These are phyloP conservation scores for fruit fly (Drosophila melanogaster) DNA, from an alignment of 1,140 invertebrate species.

Conservation along the genomic window Release_6_plus_ISO1_MT NT_037436.4:6303001-6303500, in stretches of 20 bases:
- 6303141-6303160: slow-evolving; percentile 73
- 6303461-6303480: slow-evolving; percentile 31
- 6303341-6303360: slow-evolving; percentile 42
- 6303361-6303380: slow-evolving; percentile 60
- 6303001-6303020: slow-evolving; percentile 12
- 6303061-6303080: slow-evolving; percentile 4
- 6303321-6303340: background rate
- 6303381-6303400: slow-evolving; percentile 56
- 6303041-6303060: background rate
- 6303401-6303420: slow-evolving; percentile 53
- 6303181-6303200: slow-evolving; percentile 75
- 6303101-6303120: slow-evolving; percentile 83
- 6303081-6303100: slow-evolving; percentile 72
- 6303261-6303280: slow-evolving; percentile 25
- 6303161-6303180: slow-evolving; percentile 68
- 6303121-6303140: slow-evolving; percentile 82
- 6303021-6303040: background rate
- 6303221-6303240: slow-evolving; percentile 18
- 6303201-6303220: slow-evolving; percentile 44
- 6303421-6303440: slow-evolving; percentile 19
- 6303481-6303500: slow-evolving; percentile 18
- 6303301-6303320: slow-evolving; percentile 43
- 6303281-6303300: slow-evolving; percentile 70
- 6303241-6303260: slow-evolving; percentile 49
- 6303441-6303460: slow-evolving; percentile 51